Base-by-base conservation (phyloP, 1,140 invertebrate species). In the Drosophila yakuba region DNA sequence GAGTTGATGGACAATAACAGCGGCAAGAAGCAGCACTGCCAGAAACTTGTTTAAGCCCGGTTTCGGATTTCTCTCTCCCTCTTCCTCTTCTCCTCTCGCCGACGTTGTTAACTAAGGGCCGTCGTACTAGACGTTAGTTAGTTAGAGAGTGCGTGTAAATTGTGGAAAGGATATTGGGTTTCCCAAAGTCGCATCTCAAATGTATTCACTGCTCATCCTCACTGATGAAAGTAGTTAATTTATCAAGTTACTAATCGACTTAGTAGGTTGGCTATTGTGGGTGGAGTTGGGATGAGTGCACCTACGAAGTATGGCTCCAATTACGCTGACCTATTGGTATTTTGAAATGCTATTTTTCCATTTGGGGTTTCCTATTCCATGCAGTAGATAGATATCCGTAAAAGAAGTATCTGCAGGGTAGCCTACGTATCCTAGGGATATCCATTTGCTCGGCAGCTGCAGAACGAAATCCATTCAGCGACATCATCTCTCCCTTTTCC, bases 1-100 rank as follows among this genome's bases (percentile, higher is more conserved):
- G 67, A 48, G 64, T 35, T 56, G 63, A 69, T 71, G 25, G 25
- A 56, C 62, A 55, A 57, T 32, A 51, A 12, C 38, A 64, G 39
- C 35, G 58, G 12, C 54, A 59, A 23, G 32, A 77, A 51, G n/a
- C 59, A 74, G 41, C 61, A 60, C 54, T 25, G 43, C 12, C 32
- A 8, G 32, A 62, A 77, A 73, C 47, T 54, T 69, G 59, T 73
- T 55, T 54, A 51, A 44, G 48, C 76, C 56, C 61, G 63, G 44
- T 68, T 52, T 45, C 48, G 47, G 59, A 39, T 68, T 52, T 45
- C 48, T 50, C 39, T 71, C 44, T 58, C 36, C 71, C 32, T 20
- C 59, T 56, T 17, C 73, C 55, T 56, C 66, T 57, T 47, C 43
- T 48, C 73, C 38, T 55, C 47, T 57, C 68, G 77, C 61, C 55